These are phyloP conservation scores for Machaerirhynchus nigripectus DNA, from an alignment of 2,113 vertebrate genomes.

Conservation along the genomic window DNA sequence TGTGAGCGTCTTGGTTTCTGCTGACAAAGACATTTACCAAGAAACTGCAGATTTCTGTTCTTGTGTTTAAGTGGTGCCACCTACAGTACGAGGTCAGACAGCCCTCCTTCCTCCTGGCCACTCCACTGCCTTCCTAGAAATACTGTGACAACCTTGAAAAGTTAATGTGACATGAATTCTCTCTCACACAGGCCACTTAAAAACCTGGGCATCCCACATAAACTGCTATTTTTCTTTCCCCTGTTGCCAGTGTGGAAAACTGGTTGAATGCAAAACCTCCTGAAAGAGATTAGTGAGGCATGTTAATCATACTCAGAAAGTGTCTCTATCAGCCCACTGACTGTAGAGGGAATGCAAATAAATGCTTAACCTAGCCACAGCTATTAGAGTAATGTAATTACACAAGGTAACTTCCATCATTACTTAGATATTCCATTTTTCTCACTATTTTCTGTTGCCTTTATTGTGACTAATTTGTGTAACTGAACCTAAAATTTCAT, in stretches of 20 bases:
- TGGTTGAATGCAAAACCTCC: neutral
- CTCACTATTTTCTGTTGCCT: neutral
- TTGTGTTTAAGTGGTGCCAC: neutral
- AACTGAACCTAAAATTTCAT: neutral
- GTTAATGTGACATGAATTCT: neutral
- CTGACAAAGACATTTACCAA: conserved; percentile 1
- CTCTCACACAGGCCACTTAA: neutral
- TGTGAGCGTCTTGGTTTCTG: conserved; percentile 8
- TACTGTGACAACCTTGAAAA: neutral
- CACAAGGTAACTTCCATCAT: neutral
- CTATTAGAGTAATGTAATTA: neutral
- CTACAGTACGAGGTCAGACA: neutral
- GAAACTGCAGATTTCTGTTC: neutral
- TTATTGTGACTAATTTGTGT: neutral
- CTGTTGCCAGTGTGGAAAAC: neutral
- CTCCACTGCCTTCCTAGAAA: neutral
- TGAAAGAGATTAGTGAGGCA: neutral
- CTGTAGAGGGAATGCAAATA: neutral
- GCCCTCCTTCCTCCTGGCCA: neutral
- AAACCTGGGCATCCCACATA: neutral
- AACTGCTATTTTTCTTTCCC: neutral
- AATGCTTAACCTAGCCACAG: neutral
- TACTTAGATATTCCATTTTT: neutral
- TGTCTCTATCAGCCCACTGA: neutral
- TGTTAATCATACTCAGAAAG: neutral